phyloP scores from a whole-genome alignment of 2,888 invertebrate genomes.

The Drosophila siamana region DNA sequence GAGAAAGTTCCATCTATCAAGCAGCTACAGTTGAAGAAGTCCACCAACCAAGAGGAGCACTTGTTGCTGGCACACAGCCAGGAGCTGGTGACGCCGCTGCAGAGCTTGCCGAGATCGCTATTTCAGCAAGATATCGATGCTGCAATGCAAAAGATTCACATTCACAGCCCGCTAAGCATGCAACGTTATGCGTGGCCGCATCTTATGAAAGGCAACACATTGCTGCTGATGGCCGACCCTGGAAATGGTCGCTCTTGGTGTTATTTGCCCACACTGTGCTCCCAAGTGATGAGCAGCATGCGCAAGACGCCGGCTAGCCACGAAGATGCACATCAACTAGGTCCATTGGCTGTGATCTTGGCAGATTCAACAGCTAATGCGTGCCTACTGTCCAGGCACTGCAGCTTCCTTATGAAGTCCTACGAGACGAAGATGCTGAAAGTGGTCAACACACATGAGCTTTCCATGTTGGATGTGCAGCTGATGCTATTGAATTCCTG shows the following conservation, averaged over 20 bases:
- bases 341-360: conserved; percentile 62
- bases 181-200: conserved; percentile 67
- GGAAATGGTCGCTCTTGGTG: conserved; percentile 54
- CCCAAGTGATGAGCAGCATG: conserved; percentile 31
- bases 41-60: background rate
- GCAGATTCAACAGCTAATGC: conserved; percentile 41
- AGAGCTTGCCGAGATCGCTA: background rate
- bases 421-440: conserved; percentile 4
- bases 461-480: background rate
- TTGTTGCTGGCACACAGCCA: conserved; percentile 47
- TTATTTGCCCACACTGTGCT: conserved; percentile 59
- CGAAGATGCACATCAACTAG: background rate
- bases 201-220: conserved; percentile 40
- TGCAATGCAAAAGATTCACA: conserved; percentile 14
- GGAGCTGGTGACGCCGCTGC: background rate
- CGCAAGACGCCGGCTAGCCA: background rate
- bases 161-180: background rate
- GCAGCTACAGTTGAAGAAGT: background rate
- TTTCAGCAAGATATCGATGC: conserved; percentile 16
- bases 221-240: conserved; percentile 29
- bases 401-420: conserved; percentile 34
- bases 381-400: conserved; percentile 15
- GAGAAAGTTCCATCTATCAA: background rate
- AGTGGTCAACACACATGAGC: conserved; percentile 47
- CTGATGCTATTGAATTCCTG: conserved; percentile 50